Evolutionary conservation across 2,797 vertebrate species (phyloP).

Genomic region (Spinibarbus caldwelli): DNA sequence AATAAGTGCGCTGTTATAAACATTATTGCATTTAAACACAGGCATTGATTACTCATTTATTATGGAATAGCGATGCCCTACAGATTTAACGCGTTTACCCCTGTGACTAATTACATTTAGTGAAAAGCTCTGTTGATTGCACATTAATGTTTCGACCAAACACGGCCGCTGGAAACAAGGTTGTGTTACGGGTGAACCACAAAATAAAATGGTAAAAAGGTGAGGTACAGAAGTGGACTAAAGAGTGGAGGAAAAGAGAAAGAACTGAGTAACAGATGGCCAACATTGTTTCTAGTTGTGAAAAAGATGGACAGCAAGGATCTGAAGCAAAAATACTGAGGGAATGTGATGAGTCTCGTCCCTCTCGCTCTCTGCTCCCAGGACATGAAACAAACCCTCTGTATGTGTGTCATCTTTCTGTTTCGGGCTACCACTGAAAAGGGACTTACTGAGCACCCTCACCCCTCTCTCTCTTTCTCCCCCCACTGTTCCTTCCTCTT

Average conservation of each 20-base stretch:
- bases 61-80: slow-evolving; percentile 3
- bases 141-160: slow-evolving; percentile 18
- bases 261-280: slow-evolving; percentile 69
- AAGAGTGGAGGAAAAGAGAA: slow-evolving; percentile 60
- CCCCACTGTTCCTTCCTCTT: slow-evolving; percentile 67
- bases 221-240: background rate
- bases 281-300: slow-evolving; percentile 76
- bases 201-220: slow-evolving; percentile 22
- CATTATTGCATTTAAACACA: slow-evolving; percentile 20
- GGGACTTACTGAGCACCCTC: slow-evolving; percentile 65
- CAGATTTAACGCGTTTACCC: slow-evolving; percentile 20
- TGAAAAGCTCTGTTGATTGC: slow-evolving; percentile 34
- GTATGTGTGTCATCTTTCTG: slow-evolving; percentile 80
- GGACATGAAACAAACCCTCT: slow-evolving; percentile 79
- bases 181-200: background rate
- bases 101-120: slow-evolving; percentile 41
- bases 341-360: slow-evolving; percentile 73
- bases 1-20: slow-evolving; percentile 14
- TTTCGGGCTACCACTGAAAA: slow-evolving; percentile 76
- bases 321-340: slow-evolving; percentile 65
- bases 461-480: slow-evolving; percentile 70
- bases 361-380: slow-evolving; percentile 62
- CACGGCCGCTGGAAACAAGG: background rate
- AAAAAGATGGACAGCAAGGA: slow-evolving; percentile 75
- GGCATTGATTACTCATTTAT: slow-evolving; percentile 30